Evolutionary conservation across 2,888 invertebrate species (phyloP).

Genomic region (Cheilosia urbana): DNA sequence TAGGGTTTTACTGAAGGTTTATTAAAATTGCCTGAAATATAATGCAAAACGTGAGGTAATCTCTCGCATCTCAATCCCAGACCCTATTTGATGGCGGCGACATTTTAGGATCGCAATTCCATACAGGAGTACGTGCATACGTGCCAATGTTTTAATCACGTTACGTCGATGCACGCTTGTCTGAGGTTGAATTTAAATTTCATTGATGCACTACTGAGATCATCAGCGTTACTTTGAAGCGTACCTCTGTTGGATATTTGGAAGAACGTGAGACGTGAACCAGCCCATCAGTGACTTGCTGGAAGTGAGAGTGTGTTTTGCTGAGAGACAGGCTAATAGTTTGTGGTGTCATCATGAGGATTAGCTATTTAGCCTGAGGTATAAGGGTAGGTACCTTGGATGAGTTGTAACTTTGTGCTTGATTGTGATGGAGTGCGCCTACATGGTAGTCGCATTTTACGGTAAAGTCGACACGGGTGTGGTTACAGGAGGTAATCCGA

Average conservation of each 20-base stretch:
- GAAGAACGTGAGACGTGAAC: slow-evolving; percentile 35
- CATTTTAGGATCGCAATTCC: not conserved
- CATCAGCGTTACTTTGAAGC: slow-evolving; percentile 15
- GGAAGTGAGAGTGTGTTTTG: not conserved
- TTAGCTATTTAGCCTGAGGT: not conserved
- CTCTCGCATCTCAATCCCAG: not conserved
- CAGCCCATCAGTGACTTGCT: not conserved
- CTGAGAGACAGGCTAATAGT: not conserved
- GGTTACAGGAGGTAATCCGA: no score
- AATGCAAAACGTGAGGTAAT: slow-evolving; percentile 28
- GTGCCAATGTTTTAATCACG: slow-evolving; percentile 3
- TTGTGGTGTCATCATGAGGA: not conserved
- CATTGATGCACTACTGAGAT: slow-evolving; percentile 10
- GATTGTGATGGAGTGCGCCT: no score
- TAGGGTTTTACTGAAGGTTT: slow-evolving; percentile 24
- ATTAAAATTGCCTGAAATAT: slow-evolving; percentile 12
- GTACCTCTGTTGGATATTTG: slow-evolving; percentile 10
- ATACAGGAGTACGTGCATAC: not conserved
- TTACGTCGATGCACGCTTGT: not conserved
- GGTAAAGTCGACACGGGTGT: no score
- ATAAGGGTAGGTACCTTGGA: no score
- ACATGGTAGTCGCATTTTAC: no score
- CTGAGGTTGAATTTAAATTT: slow-evolving; percentile 29
- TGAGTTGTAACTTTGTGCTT: no score
- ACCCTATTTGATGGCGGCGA: not conserved